A percentile compares a stretch with the other conserved stretches of the same genome.
Conservation (phyloP, 1,140 invertebrate genomes). For the Subanguina moxae region DNA sequence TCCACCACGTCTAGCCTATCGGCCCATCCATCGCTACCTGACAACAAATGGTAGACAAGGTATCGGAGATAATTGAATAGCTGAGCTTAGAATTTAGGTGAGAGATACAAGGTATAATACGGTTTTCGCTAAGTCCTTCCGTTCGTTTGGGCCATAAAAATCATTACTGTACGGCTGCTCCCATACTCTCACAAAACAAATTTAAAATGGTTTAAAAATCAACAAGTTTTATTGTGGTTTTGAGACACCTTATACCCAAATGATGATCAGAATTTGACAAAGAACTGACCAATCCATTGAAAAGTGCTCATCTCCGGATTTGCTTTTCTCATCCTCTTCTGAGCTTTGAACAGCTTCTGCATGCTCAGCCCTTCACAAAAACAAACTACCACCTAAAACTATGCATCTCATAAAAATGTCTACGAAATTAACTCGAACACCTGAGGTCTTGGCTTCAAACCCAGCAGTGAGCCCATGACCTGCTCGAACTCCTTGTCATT, state of each 20-base stretch:
- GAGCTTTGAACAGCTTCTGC: slow-evolving; percentile 68
- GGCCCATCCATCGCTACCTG: slow-evolving; percentile 52
- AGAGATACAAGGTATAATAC: too few relatives aligned
- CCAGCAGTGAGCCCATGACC: slow-evolving; percentile 67
- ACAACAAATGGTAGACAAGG: too few relatives aligned
- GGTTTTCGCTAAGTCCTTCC: too few relatives aligned
- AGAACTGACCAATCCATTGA: slow-evolving; percentile 51
- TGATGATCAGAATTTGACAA: too few relatives aligned
- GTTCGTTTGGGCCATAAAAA: too few relatives aligned
- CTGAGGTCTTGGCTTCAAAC: slow-evolving; percentile 66
- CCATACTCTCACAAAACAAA: too few relatives aligned
- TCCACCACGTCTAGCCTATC: slow-evolving; percentile 69
- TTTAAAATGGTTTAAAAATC: too few relatives aligned
- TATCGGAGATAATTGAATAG: too few relatives aligned
- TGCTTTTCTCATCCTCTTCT: slow-evolving; percentile 61
- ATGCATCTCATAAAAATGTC: background rate
- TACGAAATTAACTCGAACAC: slow-evolving; percentile 55
- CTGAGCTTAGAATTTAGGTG: too few relatives aligned
- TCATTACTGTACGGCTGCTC: too few relatives aligned
- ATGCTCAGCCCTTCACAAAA: slow-evolving; percentile 77
- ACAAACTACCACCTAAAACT: slow-evolving; percentile 67
- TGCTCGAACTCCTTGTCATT: slow-evolving; percentile 62
- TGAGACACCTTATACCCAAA: too few relatives aligned
- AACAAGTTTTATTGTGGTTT: too few relatives aligned
- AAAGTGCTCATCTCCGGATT: slow-evolving; percentile 36